Evolutionary conservation across 2,888 invertebrate genomes (phyloP), one percentile per base, ranked within the genome.

Genomic region (Listrodromus nycthemerus): DNA sequence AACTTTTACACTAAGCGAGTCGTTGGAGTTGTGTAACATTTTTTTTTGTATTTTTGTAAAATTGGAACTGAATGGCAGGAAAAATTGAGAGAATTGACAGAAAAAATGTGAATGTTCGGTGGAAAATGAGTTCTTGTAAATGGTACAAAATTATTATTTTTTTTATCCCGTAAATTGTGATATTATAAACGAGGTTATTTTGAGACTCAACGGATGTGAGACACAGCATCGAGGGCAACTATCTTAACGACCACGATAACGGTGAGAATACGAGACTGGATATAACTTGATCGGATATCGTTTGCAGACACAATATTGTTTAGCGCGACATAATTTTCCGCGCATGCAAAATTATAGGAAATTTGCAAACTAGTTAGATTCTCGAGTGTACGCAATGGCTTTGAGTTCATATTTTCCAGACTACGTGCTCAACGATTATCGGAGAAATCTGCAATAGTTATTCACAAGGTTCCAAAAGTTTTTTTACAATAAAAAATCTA

Each of bases 201-300:
- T 24, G 24, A 30, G 16, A 61, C 13, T 27, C 13, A 7, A 5
- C 61, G 30, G 27, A 61, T 61, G 27, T 30, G 61, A 27, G 27
- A 61, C 27, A 61, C 27, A 58, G 24, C 58, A 61, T 16, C 27
- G 27, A 16, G 13, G 16, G 30, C n/a, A 27, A 52, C 27, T 61
- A 30, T 61, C 61, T 61, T 24, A 55, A 55, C 61, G 61, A 27
- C 27, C 16, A 61, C 30, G 61, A 61, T 61, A 61, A 61, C 61
- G 61, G 6, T 16, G 27, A 24, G 7, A 61, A 27, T 27, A 30
- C 30, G 16, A n/a, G 16, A 61, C 27, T 61, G 61, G 16, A 61
- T 30, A 61, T 61, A 61, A 61, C 27, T 61, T 30, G 27, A 61
- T 61, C 27, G 61, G 27, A 61, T 30, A 61, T 61, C 61, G 27